Conservation (phyloP, 2,113 vertebrate genomes). For the Megaceryle maxima region DNA sequence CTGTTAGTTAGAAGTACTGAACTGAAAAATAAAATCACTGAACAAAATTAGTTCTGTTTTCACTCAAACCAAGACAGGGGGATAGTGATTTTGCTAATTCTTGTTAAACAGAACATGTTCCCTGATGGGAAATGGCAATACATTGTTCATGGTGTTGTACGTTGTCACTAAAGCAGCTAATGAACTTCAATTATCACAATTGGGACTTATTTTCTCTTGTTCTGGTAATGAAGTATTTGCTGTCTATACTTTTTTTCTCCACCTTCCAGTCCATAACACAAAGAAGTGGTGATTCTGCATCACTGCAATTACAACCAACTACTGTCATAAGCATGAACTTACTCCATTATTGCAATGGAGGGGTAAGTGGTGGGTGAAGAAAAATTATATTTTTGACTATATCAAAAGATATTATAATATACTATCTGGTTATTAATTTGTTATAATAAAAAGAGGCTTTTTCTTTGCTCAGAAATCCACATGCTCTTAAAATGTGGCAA, state of each 20-base stretch:
- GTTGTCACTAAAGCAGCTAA: not conserved
- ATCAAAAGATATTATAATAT: not conserved
- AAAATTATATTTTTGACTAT: not conserved
- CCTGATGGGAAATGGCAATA: not conserved
- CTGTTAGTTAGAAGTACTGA: no score
- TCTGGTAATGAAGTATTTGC: not conserved
- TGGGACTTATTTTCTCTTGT: not conserved
- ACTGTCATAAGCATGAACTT: not conserved
- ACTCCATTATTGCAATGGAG: not conserved
- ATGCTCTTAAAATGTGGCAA: not conserved
- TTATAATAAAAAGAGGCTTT: fast-evolving
- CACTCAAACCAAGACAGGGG: no score
- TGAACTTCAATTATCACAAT: not conserved
- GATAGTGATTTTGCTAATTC: not conserved
- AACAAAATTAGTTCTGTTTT: no score
- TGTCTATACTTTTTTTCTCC: not conserved
- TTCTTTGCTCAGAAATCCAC: not conserved
- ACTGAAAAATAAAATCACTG: no score
- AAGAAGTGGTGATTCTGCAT: not conserved
- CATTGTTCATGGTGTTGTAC: not conserved
- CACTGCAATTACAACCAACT: not conserved
- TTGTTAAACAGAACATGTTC: not conserved
- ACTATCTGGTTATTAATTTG: no score
- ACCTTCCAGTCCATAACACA: not conserved
- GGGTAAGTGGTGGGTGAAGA: not conserved